A percentile compares a stretch with the other conserved stretches of the same genome.
These are phyloP conservation scores for Argyresthia goedartella DNA, from an alignment of 2,888 invertebrate species.

Conservation along the genomic window DNA sequence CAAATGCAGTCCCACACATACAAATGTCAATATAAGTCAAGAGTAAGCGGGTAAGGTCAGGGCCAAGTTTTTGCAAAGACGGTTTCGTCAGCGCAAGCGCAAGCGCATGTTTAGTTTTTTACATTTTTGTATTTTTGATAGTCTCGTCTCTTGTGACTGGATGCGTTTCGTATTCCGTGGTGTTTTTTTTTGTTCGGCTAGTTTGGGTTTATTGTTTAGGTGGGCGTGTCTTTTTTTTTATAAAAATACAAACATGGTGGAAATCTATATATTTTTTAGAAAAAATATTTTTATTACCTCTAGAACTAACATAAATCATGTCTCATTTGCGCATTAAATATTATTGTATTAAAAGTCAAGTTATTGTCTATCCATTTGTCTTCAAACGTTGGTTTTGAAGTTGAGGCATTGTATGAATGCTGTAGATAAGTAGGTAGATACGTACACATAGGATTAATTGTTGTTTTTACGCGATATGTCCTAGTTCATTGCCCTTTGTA, in stretches of 20 bases:
- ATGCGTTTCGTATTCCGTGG: neutral
- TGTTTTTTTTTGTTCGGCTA: neutral
- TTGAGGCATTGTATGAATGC: too few relatives aligned
- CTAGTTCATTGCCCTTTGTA: too few relatives aligned
- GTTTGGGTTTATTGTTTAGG: neutral
- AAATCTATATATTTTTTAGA: too few relatives aligned
- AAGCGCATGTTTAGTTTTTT: conserved; percentile 20
- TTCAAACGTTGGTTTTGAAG: too few relatives aligned
- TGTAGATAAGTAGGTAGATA: too few relatives aligned
- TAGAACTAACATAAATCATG: too few relatives aligned
- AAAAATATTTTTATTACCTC: too few relatives aligned
- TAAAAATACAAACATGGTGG: neutral
- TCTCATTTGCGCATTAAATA: too few relatives aligned
- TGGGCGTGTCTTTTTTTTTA: neutral
- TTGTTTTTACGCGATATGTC: too few relatives aligned
- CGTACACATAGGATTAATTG: too few relatives aligned
- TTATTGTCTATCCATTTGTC: too few relatives aligned
- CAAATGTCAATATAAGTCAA: conserved; percentile 26
- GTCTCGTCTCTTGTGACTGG: neutral
- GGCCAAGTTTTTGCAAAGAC: conserved; percentile 39
- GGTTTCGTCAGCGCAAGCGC: conserved; percentile 27
- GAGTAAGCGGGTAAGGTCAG: conserved; percentile 55
- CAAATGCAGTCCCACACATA: conserved; percentile 10
- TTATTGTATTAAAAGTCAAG: too few relatives aligned
- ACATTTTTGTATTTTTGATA: neutral